Evolutionary conservation across 2,113 vertebrate genomes (phyloP), one percentile per base, ranked within the genome.

Genomic region (Rhabdomys dilectus): DNA sequence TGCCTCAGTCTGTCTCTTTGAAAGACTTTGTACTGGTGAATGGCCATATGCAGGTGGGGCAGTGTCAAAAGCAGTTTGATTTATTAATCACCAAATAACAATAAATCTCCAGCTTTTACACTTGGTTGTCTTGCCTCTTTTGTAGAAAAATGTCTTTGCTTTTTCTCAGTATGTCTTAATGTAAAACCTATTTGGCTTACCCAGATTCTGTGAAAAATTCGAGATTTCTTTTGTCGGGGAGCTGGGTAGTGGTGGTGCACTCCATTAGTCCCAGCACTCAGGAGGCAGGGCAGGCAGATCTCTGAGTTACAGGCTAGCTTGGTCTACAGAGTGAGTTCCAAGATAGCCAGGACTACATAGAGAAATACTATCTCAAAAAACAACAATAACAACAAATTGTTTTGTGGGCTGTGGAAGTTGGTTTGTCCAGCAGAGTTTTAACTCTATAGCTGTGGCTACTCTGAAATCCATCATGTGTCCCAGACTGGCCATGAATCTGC

Each of bases 41-140:
- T 93, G 96, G 96, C 91, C 85, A 85, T 93, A 87, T 91, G 81
- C 89, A 93, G 91, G 84, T 92, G 97, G 97, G 98, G 87, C 96
- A 94, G 97, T 98, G 97, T 98, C 97, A 93, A 97, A 95, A 96
- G 94, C 76, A 96, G 88, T 97, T 96, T 98, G 97, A 96, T 97
- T 97, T 98, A 98, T 98, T 97, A 98, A 98, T 97, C 98, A 97
- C 78, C 97, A 98, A 97, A 93, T 97, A 98, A 98, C 96, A 98
- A 97, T 98, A 98, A 98, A 98, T 96, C 97, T 97, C 96, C 97
- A 98, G 98, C 98, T 98, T 98, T 98, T 97, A 98, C 96, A 96
- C 84, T 97, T 97, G 95, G 84, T 95, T 96, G 97, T 98, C 94
- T 97, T 91, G 98, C 84, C 87, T 98, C 85, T 96, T 98, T 98